Evolutionary conservation across 2,797 vertebrate genomes (phyloP).

Genomic region (Picus viridis): DNA sequence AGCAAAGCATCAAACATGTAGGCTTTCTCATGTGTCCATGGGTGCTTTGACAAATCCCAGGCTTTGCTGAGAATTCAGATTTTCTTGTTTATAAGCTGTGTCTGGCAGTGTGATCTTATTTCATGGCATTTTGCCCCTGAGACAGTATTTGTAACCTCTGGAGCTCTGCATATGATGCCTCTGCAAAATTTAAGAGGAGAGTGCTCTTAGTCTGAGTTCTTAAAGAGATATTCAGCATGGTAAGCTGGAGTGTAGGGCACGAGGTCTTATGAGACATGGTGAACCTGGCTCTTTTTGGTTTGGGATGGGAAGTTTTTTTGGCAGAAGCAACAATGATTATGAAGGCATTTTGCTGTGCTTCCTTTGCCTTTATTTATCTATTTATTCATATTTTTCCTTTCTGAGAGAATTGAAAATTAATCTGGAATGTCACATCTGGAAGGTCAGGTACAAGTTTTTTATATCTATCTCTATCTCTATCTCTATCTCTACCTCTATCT

Average conservation of each 20-base stretch:
- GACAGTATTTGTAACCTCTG: not conserved
- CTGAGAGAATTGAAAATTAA: constrained; percentile 1
- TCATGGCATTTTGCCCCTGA: not conserved
- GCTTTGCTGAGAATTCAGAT: not conserved
- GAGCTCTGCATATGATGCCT: not conserved
- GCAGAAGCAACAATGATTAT: not conserved
- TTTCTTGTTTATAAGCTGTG: not conserved
- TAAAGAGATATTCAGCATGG: not conserved
- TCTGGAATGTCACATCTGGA: not conserved
- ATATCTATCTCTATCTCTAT: too few species aligned
- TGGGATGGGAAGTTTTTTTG: not conserved
- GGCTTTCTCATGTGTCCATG: not conserved
- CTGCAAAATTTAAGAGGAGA: not conserved
- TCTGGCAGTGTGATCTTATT: not conserved
- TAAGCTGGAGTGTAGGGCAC: not conserved
- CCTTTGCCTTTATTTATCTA: not conserved
- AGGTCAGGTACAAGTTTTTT: not conserved
- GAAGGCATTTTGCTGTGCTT: not conserved
- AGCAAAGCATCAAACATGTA: not conserved
- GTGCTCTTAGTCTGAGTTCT: not conserved
- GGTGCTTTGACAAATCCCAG: not conserved
- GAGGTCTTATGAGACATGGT: not conserved
- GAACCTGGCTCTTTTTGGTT: not conserved
- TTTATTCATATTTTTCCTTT: not conserved
- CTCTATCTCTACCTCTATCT: too few species aligned